Conservation (phyloP, 2,113 vertebrate species). For the Gobius niger region DNA sequence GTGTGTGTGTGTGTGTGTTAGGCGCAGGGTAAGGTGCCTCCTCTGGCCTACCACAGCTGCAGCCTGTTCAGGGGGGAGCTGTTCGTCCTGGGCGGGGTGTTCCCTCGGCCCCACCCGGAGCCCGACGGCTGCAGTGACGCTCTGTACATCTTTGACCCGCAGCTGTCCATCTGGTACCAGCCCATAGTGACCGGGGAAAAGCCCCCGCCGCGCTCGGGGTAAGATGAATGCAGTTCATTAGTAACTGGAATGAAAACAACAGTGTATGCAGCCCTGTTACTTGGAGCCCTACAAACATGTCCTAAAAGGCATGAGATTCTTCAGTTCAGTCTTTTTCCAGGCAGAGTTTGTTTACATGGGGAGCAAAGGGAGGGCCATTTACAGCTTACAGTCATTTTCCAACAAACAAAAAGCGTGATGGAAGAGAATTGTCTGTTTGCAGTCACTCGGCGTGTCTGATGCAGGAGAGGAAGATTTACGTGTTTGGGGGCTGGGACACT, state of each 20-base stretch:
- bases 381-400: no score
- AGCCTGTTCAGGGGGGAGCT: constrained; percentile 78
- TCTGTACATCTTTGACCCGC: constrained; percentile 81
- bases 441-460: constrained; percentile 79
- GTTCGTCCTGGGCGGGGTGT: constrained; percentile 80
- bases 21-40: constrained; percentile 79
- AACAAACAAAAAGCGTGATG: no score
- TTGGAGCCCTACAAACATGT: no score
- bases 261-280: no score
- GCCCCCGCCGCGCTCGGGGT: constrained; percentile 82
- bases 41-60: constrained; percentile 79
- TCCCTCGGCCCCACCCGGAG: constrained; percentile 72
- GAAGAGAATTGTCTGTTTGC: background rate
- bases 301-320: no score
- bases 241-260: no score
- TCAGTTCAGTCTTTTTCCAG: no score
- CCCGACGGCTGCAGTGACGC: constrained; percentile 81
- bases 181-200: constrained; percentile 78
- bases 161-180: constrained; percentile 84
- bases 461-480: constrained; percentile 69
- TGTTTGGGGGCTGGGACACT: constrained; percentile 77
- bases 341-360: no score
- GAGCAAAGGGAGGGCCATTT: no score
- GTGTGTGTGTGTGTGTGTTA: constrained; percentile 17
- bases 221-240: constrained; percentile 12